Base-by-base conservation (phyloP, 2,888 invertebrate species). In the Cephus rjabovi region DNA sequence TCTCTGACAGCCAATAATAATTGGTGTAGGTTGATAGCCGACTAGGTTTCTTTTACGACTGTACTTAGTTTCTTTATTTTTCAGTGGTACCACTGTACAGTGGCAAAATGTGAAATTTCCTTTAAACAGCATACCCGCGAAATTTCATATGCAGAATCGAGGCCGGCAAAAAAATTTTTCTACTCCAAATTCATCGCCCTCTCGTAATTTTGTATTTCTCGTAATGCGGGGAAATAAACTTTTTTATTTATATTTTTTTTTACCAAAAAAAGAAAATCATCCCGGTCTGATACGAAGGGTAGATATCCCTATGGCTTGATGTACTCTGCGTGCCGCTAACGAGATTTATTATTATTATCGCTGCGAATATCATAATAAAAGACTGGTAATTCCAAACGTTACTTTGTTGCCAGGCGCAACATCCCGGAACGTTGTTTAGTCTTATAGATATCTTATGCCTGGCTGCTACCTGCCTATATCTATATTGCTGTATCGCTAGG, bases 311-410 rank as follows among this genome's bases (percentile, higher is more conserved):
- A 0, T 56, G 23, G 15, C 9, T 56, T 9, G 6, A 23, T 23
- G 56, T 23, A 23, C 23, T 23, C 23, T 56, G 56, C 56, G 23
- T 56, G 23, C 56, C 78, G 83, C 81, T 86, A 86, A 86, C 83
- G 84, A 87, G 87, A 86, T 87, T 87, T 87, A 86, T 86, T 84
- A 86, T 86, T 56, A 56, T 56, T 56, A 56, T 56, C 56, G 6
- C 56, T 56, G 23, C 2, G 6, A 56, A 56, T 23, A 56, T 56
- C 56, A 2, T 23, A 56, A 56, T 23, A 15, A 56, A 56, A 15
- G 56, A 56, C 56, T 56, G 23, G 23, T 56, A 56, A 56, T 56
- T 15, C 2, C 56, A 56, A 56, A 56, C 56, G 23, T 56, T 56
- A 56, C 56, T 56, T 56, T 56, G 56, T 56, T 56, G 56, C 56